These are phyloP conservation scores for Hydraecia micacea DNA, from an alignment of 2,888 invertebrate genomes.

Conservation along the genomic window DNA sequence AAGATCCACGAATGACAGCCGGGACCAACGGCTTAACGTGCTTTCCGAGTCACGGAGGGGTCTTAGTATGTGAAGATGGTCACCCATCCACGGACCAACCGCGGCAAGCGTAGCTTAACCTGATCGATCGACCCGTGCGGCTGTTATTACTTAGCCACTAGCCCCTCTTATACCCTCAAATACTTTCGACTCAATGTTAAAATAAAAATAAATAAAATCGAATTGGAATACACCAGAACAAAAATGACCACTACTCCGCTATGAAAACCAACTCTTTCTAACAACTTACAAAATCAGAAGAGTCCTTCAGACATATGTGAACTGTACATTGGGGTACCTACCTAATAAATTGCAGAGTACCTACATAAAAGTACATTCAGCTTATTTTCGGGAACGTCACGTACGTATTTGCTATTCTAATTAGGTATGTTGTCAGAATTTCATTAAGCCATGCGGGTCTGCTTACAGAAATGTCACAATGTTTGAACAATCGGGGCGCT, in stretches of 20 bases:
- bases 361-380: slow-evolving; percentile 13
- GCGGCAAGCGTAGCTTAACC: too few relatives aligned
- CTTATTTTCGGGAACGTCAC: slow-evolving; percentile 46
- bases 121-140: too few relatives aligned
- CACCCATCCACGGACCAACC: too few relatives aligned
- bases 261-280: background rate
- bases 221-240: background rate
- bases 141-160: too few relatives aligned
- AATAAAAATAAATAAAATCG: too few relatives aligned
- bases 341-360: slow-evolving; percentile 8
- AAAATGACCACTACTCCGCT: background rate
- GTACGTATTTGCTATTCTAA: slow-evolving; percentile 59
- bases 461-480: slow-evolving; percentile 54
- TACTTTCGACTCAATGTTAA: too few relatives aligned
- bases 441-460: slow-evolving; percentile 59
- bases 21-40: too few relatives aligned
- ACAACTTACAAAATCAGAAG: background rate
- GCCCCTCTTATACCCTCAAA: too few relatives aligned
- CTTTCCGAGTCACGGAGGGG: too few relatives aligned
- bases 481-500: slow-evolving; percentile 25
- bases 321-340: slow-evolving; percentile 2
- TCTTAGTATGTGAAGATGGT: too few relatives aligned
- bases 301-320: background rate
- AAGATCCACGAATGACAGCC: too few relatives aligned
- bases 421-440: slow-evolving; percentile 58